phyloP scores from a whole-genome alignment of 2,113 vertebrate species.

The Semicossyphus pulcher region DNA sequence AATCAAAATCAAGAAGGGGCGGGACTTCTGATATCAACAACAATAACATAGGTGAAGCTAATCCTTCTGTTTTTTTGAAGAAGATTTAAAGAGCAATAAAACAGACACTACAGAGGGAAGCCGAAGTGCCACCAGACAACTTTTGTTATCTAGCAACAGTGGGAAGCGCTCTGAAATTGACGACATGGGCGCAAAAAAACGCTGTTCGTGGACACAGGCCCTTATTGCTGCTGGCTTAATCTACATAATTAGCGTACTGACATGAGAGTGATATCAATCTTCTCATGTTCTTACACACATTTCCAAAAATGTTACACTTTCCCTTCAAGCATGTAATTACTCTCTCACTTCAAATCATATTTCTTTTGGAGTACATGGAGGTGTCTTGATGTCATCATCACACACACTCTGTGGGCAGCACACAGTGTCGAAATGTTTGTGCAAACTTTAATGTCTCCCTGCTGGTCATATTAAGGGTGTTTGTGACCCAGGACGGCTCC shows the following conservation, averaged over 20 bases:
- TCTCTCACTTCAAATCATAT: slow-evolving; percentile 5
- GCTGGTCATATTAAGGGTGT: slow-evolving; percentile 51
- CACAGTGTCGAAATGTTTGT: slow-evolving; percentile 46
- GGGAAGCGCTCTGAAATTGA: too few relatives aligned
- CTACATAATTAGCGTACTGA: neutral
- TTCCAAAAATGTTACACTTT: slow-evolving; percentile 8
- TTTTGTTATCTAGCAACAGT: too few relatives aligned
- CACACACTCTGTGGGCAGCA: slow-evolving; percentile 1
- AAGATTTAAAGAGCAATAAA: too few relatives aligned
- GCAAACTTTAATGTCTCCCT: slow-evolving; percentile 60
- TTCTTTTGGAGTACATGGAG: slow-evolving; percentile 9
- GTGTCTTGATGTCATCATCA: slow-evolving; percentile 30
- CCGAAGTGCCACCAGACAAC: too few relatives aligned
- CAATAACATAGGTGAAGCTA: too few relatives aligned
- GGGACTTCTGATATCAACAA: too few relatives aligned
- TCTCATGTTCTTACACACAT: neutral
- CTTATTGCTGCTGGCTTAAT: neutral
- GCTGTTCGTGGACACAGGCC: too few relatives aligned
- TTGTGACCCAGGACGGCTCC: slow-evolving; percentile 33
- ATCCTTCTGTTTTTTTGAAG: too few relatives aligned
- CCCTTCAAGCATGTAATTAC: slow-evolving; percentile 8
- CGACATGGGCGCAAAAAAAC: too few relatives aligned
- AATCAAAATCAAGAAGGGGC: too few relatives aligned
- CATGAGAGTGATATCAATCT: neutral
- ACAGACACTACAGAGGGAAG: too few relatives aligned